Base-by-base conservation (phyloP, 2,797 vertebrate genomes). In the Coilia nasus region DNA sequence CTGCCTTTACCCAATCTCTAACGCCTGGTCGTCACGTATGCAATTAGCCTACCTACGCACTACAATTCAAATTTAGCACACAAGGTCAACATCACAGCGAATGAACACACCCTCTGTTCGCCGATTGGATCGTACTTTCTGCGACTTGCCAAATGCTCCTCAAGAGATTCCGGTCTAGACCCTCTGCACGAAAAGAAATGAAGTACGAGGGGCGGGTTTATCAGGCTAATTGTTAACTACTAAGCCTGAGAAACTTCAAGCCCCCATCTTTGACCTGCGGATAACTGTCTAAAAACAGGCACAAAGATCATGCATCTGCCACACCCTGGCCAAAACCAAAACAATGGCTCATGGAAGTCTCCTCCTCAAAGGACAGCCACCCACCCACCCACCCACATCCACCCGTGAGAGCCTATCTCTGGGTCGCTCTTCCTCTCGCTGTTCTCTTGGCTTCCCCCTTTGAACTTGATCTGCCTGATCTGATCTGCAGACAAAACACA, bases 381-480 rank as follows among this genome's bases (percentile, higher is more conserved):
- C 60, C 41, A 44, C 57, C n/a, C 56, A 57, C 21, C 15, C 10
- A 46, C 15, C 31, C 17, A 41, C 56, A 81, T 41, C 71, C 71
- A 78, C 10, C 71, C 6, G 19, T 5, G 71, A 78, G 41, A 17
- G 35, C 19, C 71, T 78, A 21, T 44, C 60, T 64, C 6, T 64
- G 60, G 35, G 35, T 5, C 35, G 12, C 23, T 64, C 60, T 25
- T 54, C 19, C 17, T 59, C 57, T 59, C 5, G 57, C 57, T 59
- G 17, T 25, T 54, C 44, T 62, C 44, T 21, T 28, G 46, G 35
- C 62, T 81, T 62, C n/a, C 9, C 7, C 44, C 85, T 89, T 88
- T 89, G 67, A 90, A 88, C 84, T 19, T 41, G 83, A 87, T 86
- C 86, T n/a, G 75, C 83, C 89, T 88, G 86, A 88, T 85, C 41